Evolutionary conservation across 1,140 invertebrate species (phyloP), one percentile per base, ranked within the genome.

Genomic region (Tribolium castaneum): DNA sequence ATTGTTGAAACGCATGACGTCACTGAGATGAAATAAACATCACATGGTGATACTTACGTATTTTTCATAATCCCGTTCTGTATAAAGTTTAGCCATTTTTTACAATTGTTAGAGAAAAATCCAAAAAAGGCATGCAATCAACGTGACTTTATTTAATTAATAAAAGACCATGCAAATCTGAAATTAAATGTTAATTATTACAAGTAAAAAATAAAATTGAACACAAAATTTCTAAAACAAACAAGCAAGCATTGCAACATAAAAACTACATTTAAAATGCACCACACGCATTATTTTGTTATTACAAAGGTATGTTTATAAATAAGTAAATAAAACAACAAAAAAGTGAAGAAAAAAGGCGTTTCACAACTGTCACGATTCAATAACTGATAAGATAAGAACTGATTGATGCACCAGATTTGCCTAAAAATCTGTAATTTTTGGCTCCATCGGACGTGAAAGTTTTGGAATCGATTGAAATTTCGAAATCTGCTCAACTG

Each of bases 151-250:
- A 76, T 50, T 45, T 78, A 70, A 77, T 62, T 62, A 70, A 78
- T 75, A 75, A 19, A 34, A 19, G 77, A 59, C 39, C 81, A 83
- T 83, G 82, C 82, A 82, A 77, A 83, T 81, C 80, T 83, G 79
- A 82, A 81, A 83, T 73, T 66, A 66, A 22, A 66, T 35, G n/a
- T 16, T 66, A 66, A 66, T 50, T 50, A 50, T 14, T 50, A 50
- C 49, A 50, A 14, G 10, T 50, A 50, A 50, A 12, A 54, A 54
- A 14, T 19, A 19, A 19, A 19, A 19, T 19, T 54, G 7, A 16
- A 54, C 0, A 16, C 0, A 54, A 9, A 54, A 19, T 19, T 19
- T 19, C 16, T 19, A 54, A 54, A 54, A 19, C 49, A 50, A 50
- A 50, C 13, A 50, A 30, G 6, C 25, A 30, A 30, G 5, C 25